Evolutionary conservation across 1,140 invertebrate species (phyloP).

Genomic region (Spodoptera frugiperda): DNA sequence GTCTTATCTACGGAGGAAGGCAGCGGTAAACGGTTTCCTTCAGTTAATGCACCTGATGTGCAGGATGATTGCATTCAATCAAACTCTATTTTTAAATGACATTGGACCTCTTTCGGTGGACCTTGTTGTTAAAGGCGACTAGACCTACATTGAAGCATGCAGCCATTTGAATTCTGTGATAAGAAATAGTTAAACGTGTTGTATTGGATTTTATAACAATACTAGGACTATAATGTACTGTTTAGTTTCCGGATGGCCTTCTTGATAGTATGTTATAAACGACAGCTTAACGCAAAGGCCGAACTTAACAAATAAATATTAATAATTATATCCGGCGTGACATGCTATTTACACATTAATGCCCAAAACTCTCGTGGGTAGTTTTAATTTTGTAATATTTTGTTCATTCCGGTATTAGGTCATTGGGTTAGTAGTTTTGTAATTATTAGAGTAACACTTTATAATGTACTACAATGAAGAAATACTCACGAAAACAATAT

Average conservation of each 20-base stretch:
- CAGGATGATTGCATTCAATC: slow-evolving; percentile 38
- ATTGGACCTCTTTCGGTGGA: neutral
- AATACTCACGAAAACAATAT: too few relatives aligned
- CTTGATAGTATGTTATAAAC: neutral
- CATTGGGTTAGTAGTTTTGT: too few relatives aligned
- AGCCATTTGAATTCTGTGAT: neutral
- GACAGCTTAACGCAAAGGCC: neutral
- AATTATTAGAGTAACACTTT: too few relatives aligned
- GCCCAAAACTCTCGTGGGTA: slow-evolving; percentile 19
- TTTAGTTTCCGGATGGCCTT: slow-evolving; percentile 7
- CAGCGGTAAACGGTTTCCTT: slow-evolving; percentile 29
- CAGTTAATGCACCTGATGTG: slow-evolving; percentile 23
- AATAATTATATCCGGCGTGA: slow-evolving; percentile 3
- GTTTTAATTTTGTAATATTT: slow-evolving; percentile 1
- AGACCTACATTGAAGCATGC: neutral
- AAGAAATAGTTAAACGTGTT: neutral
- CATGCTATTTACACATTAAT: slow-evolving; percentile 38
- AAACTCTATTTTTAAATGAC: slow-evolving; percentile 24
- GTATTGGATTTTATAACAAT: slow-evolving; percentile 1
- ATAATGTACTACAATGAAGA: too few relatives aligned
- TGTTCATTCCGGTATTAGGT: neutral
- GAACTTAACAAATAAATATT: slow-evolving; percentile 26
- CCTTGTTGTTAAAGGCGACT: too few relatives aligned
- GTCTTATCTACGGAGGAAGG: slow-evolving; percentile 22
- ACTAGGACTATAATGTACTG: neutral